Evolutionary conservation across 2,113 vertebrate species (phyloP).

Genomic region (Chelonoidis abingdonii): DNA sequence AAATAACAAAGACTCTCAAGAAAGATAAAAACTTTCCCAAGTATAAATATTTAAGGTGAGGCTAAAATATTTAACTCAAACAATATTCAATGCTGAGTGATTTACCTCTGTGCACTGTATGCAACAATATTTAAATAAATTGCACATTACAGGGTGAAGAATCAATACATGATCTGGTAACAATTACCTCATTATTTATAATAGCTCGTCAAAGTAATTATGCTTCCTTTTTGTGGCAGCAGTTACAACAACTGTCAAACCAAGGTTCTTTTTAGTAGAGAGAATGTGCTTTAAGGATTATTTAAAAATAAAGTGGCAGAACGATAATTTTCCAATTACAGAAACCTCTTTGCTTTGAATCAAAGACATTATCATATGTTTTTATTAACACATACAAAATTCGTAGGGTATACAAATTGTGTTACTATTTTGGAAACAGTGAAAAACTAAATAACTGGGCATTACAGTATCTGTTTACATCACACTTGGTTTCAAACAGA

Average conservation of each 20-base stretch:
- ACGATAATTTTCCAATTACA: neutral
- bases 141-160: neutral
- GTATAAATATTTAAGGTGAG: neutral
- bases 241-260: conserved; percentile 29
- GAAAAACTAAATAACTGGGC: conserved; percentile 66
- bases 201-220: neutral
- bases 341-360: conserved; percentile 54
- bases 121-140: neutral
- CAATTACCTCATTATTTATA: conserved; percentile 31
- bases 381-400: conserved; percentile 87
- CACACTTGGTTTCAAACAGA: conserved; percentile 65
- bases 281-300: neutral
- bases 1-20: neutral
- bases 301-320: neutral
- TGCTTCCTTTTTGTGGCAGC: neutral
- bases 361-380: conserved; percentile 63
- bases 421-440: conserved; percentile 64
- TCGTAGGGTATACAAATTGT: conserved; percentile 79
- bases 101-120: conserved; percentile 6
- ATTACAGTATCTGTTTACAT: conserved; percentile 69
- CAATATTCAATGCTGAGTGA: neutral
- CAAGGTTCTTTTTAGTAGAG: neutral
- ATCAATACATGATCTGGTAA: conserved; percentile 41
- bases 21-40: neutral
- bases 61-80: neutral